Base-by-base conservation (phyloP, 64 coral and sea anemone species). In the Trachythela sp. region DNA sequence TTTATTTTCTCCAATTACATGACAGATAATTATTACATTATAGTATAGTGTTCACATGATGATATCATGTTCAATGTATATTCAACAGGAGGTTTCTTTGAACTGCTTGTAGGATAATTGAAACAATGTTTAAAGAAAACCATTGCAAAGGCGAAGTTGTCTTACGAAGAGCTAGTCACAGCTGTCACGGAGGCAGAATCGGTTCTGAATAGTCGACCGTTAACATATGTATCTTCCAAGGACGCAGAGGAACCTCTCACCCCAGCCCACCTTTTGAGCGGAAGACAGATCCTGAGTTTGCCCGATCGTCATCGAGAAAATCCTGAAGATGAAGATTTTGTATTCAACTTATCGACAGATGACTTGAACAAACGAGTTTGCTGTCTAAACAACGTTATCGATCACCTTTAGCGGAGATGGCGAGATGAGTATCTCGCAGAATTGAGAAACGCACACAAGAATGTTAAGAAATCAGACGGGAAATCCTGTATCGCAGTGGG, bases 241-340 rank as follows among this genome's bases (percentile, higher is more conserved):
- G 88, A 89, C 22, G 39, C 72, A 22, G 48, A 89, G 36, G 75
- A 89, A 48, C 88, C 88, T 5, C 72, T 89, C 29, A 89, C 88
- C 36, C 88, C 64, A 22, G 40, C 88, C 13, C 88, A 83, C 17
- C 37, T 89, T 8, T 10, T 86, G 41, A 50, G 4, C 5, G 84
- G 84, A 34, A 48, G 84, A 50, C 40, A 41, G 35, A 86, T 86
- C 33, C 3, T 50, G 9, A 86, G 84, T 40, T 31, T 86, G 20
- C 84, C 87, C 41, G 87, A 72, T 39, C 56, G 52, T 27, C 40
- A 89, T 18, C 72, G 29, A 88, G 38, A 48, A 35, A 48, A 76
- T 45, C n/a, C 2, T 77, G 68, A 72, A 72, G 2, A 72, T 72
- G 9, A 31, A 4, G 68, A 72, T 35, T 72, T 72, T 72, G 68